Conservation (phyloP, 35 echinoderm and acorn worm species). For the Nesometra sesokonis region DNA sequence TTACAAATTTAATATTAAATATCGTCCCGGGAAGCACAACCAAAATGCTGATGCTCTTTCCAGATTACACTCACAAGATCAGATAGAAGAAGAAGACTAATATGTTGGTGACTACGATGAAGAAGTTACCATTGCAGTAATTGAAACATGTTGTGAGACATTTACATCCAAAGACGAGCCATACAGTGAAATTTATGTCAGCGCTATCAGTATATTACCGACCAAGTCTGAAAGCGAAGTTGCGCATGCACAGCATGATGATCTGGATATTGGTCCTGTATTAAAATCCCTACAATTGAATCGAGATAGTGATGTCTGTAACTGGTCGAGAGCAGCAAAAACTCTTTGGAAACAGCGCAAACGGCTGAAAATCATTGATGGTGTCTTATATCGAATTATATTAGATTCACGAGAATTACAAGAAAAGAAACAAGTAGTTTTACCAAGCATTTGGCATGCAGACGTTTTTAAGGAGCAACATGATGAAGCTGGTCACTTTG, state of each 20-base stretch:
- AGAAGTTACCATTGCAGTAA: not conserved
- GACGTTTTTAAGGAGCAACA: conserved; percentile 15
- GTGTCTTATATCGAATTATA: conserved; percentile 7
- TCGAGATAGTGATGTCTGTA: no score
- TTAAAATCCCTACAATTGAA: not conserved
- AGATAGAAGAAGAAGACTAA: not conserved
- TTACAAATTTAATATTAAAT: conserved; percentile 14
- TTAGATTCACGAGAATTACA: not conserved
- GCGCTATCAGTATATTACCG: not conserved
- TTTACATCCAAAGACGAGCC: not conserved
- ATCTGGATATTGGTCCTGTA: conserved; percentile 13
- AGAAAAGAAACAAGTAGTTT: conserved; percentile 24
- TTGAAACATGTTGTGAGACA: not conserved
- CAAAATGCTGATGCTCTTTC: conserved; percentile 34
- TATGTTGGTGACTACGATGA: not conserved
- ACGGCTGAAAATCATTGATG: not conserved
- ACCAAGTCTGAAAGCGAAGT: not conserved
- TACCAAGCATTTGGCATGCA: conserved; percentile 10
- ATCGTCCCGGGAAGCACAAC: conserved; percentile 23
- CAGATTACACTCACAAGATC: not conserved
- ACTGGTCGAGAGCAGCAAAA: not conserved
- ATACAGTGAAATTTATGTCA: not conserved
- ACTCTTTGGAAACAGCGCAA: not conserved
- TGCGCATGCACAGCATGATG: not conserved
- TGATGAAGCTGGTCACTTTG: conserved; percentile 43